phyloP scores from a whole-genome alignment of 2,888 invertebrate species.

The Corbicula japonica region DNA sequence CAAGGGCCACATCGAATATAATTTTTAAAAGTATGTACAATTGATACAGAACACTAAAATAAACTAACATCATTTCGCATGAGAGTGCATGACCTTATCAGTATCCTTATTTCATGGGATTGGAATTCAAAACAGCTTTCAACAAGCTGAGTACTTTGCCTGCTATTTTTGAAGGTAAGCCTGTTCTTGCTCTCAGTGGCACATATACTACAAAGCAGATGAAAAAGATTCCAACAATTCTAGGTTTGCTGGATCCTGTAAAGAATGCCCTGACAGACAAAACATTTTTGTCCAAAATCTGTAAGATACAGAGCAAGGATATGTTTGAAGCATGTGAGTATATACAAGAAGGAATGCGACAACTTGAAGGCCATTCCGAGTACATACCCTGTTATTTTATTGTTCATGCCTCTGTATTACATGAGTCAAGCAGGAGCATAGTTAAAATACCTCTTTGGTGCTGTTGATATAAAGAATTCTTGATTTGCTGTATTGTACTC shows the following conservation, averaged over 20 bases:
- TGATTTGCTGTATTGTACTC: slow-evolving; percentile 30
- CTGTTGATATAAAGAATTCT: slow-evolving; percentile 11
- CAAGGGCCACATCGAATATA: no score
- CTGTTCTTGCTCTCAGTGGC: neutral
- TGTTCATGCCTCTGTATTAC: slow-evolving; percentile 47
- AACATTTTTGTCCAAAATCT: slow-evolving; percentile 26
- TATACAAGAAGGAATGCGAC: slow-evolving; percentile 24
- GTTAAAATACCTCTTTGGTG: slow-evolving; percentile 21
- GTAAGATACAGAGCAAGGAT: slow-evolving; percentile 14
- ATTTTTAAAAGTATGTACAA: no score
- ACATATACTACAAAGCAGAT: neutral
- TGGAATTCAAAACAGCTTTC: no score
- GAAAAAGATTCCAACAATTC: neutral
- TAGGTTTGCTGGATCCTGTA: slow-evolving; percentile 3
- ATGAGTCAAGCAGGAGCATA: slow-evolving; percentile 42
- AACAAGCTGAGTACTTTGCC: neutral
- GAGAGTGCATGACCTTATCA: no score
- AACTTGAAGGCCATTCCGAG: neutral
- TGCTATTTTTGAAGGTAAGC: neutral
- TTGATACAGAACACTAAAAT: no score
- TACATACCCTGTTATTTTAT: slow-evolving; percentile 37
- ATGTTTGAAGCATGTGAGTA: slow-evolving; percentile 29
- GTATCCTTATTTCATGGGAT: no score
- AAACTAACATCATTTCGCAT: no score
- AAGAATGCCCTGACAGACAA: slow-evolving; percentile 26